Conservation (phyloP, 2,797 vertebrate species). For the Crocidura indochinensis region DNA sequence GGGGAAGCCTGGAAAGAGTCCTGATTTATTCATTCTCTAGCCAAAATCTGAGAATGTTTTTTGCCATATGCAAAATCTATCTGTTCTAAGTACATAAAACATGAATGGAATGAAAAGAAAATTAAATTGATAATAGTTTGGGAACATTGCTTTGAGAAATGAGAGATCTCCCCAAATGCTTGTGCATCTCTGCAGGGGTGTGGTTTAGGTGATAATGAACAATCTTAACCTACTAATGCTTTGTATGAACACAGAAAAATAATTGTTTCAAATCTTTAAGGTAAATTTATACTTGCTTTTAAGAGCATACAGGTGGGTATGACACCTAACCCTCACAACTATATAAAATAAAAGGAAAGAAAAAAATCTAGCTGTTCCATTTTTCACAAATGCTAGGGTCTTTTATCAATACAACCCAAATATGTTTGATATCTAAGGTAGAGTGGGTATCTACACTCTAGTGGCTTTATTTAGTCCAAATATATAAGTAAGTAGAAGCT, state of each 20-base stretch:
- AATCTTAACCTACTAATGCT: background rate
- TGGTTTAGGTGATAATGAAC: background rate
- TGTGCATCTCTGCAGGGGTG: background rate
- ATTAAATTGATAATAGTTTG: background rate
- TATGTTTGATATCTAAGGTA: background rate
- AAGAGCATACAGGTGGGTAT: background rate
- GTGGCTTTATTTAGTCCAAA: background rate
- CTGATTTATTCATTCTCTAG: background rate
- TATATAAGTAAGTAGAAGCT: background rate
- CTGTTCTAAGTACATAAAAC: background rate
- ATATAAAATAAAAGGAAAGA: background rate
- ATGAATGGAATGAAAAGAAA: background rate
- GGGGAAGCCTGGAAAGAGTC: background rate
- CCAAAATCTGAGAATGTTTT: background rate
- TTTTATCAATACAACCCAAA: background rate
- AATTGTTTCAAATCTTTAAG: conserved; percentile 37
- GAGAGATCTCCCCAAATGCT: background rate
- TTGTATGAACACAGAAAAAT: conserved; percentile 3
- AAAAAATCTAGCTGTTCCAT: background rate
- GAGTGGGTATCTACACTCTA: background rate
- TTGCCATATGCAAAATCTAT: background rate
- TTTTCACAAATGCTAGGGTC: background rate
- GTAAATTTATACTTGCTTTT: conserved; percentile 51
- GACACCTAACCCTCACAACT: conserved; percentile 16
- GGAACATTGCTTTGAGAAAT: background rate